phyloP scores from a whole-genome alignment of 2,797 vertebrate species.

The Scyliorhinus canicula region DNA sequence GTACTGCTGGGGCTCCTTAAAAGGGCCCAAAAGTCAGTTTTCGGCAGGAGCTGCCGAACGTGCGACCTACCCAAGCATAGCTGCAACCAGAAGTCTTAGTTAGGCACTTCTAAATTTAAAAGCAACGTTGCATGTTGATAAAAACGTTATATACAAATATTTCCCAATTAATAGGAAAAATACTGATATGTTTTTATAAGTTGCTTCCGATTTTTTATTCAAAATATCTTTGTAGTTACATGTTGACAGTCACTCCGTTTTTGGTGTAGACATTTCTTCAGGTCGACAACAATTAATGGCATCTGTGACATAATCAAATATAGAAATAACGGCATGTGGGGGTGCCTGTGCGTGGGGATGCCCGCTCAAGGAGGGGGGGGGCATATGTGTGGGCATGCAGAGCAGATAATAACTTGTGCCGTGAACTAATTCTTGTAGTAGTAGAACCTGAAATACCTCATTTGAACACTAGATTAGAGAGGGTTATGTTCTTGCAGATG shows the following conservation, averaged over 20 bases:
- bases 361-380: no score
- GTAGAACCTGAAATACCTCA: not conserved
- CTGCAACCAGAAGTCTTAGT: no score
- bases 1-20: no score
- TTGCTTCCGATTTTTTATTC: not conserved
- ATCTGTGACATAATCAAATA: not conserved
- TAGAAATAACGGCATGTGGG: not conserved
- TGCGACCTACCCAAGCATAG: no score
- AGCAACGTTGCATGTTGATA: not conserved
- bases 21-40: no score
- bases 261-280: not conserved
- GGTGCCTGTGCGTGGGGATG: no score
- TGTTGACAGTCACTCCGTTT: not conserved
- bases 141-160: not conserved
- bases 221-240: slow-evolving; percentile 11
- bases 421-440: not conserved
- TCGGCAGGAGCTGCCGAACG: no score
- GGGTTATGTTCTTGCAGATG: not conserved
- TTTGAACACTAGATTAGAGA: not conserved
- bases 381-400: not conserved
- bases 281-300: not conserved
- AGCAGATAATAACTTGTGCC: not conserved
- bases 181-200: not conserved
- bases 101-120: not conserved
- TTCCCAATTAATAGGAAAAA: not conserved